Conservation (phyloP, 2,888 invertebrate species). For the Tinea semifulvella region DNA sequence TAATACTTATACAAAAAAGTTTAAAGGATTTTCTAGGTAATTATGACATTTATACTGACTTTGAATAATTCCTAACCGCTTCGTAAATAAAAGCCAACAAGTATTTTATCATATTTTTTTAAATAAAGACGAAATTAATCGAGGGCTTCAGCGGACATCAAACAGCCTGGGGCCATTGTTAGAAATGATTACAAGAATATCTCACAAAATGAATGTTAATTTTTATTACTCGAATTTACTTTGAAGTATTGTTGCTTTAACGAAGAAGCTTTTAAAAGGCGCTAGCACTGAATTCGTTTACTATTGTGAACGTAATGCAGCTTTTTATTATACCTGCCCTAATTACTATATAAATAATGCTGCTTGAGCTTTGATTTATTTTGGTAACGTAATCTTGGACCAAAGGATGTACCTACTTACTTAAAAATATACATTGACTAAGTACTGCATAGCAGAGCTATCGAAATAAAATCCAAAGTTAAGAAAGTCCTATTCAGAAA, state of each 20-base stretch:
- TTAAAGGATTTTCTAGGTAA: conserved; percentile 14
- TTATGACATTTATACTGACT: conserved; percentile 11
- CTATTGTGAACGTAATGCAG: conserved; percentile 21
- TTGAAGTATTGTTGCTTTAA: conserved; percentile 32
- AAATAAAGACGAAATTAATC: conserved; percentile 56
- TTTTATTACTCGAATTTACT: conserved; percentile 50
- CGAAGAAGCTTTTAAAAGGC: conserved; percentile 27
- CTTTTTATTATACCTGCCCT: not conserved
- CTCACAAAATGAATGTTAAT: conserved; percentile 57
- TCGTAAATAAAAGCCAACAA: conserved; percentile 14
- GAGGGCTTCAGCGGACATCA: conserved; percentile 53
- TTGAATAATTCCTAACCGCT: conserved; percentile 13
- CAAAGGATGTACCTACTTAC: too few species aligned
- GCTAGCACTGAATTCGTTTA: conserved; percentile 22
- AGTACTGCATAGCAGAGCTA: too few species aligned
- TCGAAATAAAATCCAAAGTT: too few species aligned
- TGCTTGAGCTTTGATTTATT: too few species aligned
- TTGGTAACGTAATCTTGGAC: too few species aligned
- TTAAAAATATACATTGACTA: too few species aligned
- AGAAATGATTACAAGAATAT: conserved; percentile 54
- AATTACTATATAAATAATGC: not conserved
- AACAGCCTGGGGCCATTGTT: conserved; percentile 56
- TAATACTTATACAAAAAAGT: too few species aligned
- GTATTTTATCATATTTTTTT: conserved; percentile 30
- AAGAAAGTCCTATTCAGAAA: too few species aligned